A percentile compares a stretch with the other conserved stretches of the same genome.
Evolutionary conservation across 2,113 vertebrate genomes (phyloP).

Genomic region (human): DNA sequence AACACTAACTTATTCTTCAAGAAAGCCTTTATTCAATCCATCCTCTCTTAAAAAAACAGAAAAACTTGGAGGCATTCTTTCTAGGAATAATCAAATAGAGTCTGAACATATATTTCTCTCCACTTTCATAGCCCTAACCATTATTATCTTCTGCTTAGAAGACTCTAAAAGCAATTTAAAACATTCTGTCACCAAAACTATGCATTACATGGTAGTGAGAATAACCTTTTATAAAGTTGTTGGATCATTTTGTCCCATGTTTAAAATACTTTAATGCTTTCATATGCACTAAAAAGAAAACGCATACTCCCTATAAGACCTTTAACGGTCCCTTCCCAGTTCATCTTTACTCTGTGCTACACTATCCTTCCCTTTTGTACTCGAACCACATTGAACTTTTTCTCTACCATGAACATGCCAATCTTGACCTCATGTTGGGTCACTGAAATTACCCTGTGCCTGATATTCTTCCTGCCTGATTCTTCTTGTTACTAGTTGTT

Average conservation of each 20-base stretch:
- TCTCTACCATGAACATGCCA: not conserved
- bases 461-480: not conserved
- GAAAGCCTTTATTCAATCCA: not conserved
- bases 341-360: not conserved
- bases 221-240: not conserved
- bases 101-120: not conserved
- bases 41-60: not conserved
- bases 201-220: not conserved
- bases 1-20: not conserved
- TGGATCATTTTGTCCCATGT: not conserved
- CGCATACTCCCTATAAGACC: accelerated
- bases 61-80: not conserved
- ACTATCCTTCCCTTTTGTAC: not conserved
- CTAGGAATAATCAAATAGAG: not conserved
- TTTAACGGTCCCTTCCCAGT: accelerated
- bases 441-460: not conserved
- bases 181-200: not conserved
- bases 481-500: not conserved
- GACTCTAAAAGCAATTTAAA: constrained; percentile 11
- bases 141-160: constrained; percentile 5
- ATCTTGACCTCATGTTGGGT: not conserved
- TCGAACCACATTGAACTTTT: not conserved
- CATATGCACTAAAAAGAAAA: not conserved
- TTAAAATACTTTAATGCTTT: not conserved
- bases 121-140: not conserved